Conservation (phyloP, 2,888 invertebrate genomes). For the Nysson spinosus region DNA sequence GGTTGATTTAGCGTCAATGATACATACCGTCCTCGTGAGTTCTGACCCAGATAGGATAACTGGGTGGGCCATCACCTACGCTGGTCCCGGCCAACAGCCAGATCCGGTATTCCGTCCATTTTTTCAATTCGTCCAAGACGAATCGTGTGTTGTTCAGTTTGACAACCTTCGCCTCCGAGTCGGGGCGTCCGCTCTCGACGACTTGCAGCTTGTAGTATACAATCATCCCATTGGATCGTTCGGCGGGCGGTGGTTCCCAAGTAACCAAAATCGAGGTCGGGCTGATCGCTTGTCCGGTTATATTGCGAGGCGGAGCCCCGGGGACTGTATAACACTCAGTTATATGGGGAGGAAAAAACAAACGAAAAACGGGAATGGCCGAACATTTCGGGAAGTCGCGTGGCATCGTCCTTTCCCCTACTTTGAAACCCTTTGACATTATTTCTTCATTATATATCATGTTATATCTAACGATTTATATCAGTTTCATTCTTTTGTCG, state of each 20-base stretch:
- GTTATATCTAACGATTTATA: no score
- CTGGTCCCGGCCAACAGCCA: constrained; percentile 98
- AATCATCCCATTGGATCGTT: constrained; percentile 94
- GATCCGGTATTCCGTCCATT: constrained; percentile 97
- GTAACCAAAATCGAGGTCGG: constrained; percentile 92
- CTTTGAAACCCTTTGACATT: no score
- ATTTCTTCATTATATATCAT: no score
- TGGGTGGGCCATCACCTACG: constrained; percentile 96
- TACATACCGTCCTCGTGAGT: constrained; percentile 99
- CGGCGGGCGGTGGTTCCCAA: constrained; percentile 95
- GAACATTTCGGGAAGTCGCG: no score
- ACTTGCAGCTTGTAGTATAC: constrained; percentile 96
- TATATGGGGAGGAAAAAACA: constrained; percentile 77
- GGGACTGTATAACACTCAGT: constrained; percentile 87
- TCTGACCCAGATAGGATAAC: constrained; percentile 93
- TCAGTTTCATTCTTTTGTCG: no score
- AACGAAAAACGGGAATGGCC: constrained; percentile 34
- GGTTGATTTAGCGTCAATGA: constrained; percentile 64
- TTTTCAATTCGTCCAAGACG: constrained; percentile 92
- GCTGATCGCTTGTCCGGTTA: constrained; percentile 91
- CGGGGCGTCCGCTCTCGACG: constrained; percentile 90
- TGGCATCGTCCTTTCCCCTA: no score
- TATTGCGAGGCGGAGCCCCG: constrained; percentile 96
- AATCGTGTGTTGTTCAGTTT: constrained; percentile 89
- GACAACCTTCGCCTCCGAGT: constrained; percentile 89